These are phyloP conservation scores for Phalloptychus januarius DNA, from an alignment of 2,797 vertebrate genomes.

Conservation along the genomic window DNA sequence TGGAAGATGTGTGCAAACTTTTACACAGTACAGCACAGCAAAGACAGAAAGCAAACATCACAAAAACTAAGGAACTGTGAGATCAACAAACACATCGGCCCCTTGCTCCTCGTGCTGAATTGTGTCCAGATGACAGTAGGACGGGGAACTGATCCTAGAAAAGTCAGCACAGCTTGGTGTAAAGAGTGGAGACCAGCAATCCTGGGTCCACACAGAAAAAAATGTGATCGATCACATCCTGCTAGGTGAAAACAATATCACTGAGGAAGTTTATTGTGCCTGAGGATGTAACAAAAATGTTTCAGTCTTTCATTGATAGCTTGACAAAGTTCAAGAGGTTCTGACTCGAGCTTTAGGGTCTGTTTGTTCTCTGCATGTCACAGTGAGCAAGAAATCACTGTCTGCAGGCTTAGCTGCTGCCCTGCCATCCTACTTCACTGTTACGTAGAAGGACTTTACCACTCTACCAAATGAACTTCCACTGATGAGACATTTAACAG, in stretches of 20 bases:
- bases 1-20: not conserved
- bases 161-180: slow-evolving; percentile 8
- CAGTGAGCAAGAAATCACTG: not conserved
- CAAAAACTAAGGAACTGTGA: not conserved
- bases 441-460: not conserved
- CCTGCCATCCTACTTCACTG: not conserved
- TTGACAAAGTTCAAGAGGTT: not conserved
- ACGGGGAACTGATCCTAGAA: slow-evolving; percentile 19
- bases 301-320: not conserved
- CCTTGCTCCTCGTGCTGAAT: slow-evolving; percentile 1
- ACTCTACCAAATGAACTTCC: slow-evolving; percentile 4
- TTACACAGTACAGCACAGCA: not conserved
- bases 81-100: not conserved
- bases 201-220: not conserved
- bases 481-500: not conserved
- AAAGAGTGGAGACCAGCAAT: not conserved
- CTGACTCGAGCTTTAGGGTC: not conserved
- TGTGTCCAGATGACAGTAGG: slow-evolving; percentile 1
- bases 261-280: not conserved
- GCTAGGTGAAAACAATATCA: not conserved
- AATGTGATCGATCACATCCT: slow-evolving; percentile 3
- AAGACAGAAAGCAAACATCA: not conserved
- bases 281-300: slow-evolving; percentile 10
- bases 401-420: not conserved
- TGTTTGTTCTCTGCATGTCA: not conserved